Percentiles rank a stretch among this genome's conserved stretches.
Evolutionary conservation across 2,113 vertebrate genomes (phyloP).

Genomic region (Leptobrachium ailaonicum): DNA sequence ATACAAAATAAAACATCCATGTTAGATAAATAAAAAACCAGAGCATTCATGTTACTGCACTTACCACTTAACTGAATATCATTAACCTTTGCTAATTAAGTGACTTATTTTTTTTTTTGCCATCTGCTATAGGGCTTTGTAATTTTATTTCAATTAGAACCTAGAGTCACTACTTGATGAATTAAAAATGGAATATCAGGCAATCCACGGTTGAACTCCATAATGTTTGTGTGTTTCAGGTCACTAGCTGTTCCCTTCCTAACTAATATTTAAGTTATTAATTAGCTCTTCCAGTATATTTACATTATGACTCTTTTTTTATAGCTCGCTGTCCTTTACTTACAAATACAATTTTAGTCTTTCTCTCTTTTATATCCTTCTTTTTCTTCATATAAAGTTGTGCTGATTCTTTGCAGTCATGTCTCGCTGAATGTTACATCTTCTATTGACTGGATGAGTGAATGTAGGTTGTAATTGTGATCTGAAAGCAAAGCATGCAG

Average conservation of each 20-base stretch:
- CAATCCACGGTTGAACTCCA: constrained; percentile 1
- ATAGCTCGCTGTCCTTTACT: no score
- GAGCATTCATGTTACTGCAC: constrained; percentile 27
- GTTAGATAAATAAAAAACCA: background rate
- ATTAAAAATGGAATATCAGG: constrained; percentile 21
- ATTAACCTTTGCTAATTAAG: constrained; percentile 44
- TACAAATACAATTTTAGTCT: background rate
- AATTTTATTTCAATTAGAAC: constrained; percentile 43
- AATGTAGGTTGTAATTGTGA: constrained; percentile 1
- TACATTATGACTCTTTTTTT: background rate
- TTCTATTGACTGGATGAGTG: background rate
- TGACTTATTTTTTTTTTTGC: constrained; percentile 22
- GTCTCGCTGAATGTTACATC: background rate
- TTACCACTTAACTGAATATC: constrained; percentile 36
- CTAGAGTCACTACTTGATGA: constrained; percentile 18
- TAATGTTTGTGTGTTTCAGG: constrained; percentile 24
- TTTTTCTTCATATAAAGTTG: background rate
- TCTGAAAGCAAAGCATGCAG: background rate
- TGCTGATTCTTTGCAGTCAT: background rate
- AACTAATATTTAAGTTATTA: constrained; percentile 18
- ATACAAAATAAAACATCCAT: constrained; percentile 25
- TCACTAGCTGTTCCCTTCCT: constrained; percentile 18
- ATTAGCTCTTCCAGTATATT: background rate
- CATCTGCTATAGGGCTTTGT: constrained; percentile 30
- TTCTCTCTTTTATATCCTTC: background rate